Percentiles rank a stretch among this genome's conserved stretches.
Conservation (phyloP, 2,888 invertebrate species). For the Lasioglossum pauxillum region DNA sequence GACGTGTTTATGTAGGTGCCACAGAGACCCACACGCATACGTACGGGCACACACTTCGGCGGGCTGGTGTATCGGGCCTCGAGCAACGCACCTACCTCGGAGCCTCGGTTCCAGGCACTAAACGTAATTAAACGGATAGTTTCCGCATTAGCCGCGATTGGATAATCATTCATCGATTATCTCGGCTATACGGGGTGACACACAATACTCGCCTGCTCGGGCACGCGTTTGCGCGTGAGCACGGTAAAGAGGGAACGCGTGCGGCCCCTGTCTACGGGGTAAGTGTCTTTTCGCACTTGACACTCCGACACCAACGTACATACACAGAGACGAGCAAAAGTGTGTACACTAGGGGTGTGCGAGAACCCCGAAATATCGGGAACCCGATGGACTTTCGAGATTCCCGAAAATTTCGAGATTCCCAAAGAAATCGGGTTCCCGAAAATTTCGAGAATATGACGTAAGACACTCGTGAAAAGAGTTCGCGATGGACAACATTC, state of each 20-base stretch:
- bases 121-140: constrained; percentile 84
- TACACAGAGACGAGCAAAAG: no score
- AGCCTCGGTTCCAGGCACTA: constrained; percentile 78
- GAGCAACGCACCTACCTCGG: constrained; percentile 64
- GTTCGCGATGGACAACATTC: no score
- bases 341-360: no score
- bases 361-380: no score
- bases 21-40: constrained; percentile 15
- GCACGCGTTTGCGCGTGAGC: not conserved
- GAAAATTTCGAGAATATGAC: no score
- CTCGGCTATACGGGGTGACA: constrained; percentile 72
- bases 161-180: constrained; percentile 84
- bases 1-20: not conserved
- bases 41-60: not conserved
- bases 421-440: no score
- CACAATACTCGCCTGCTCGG: constrained; percentile 65
- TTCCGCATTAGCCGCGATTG: constrained; percentile 84
- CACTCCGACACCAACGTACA: not conserved
- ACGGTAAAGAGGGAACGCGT: not conserved
- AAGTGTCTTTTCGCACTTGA: constrained; percentile 9
- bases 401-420: no score
- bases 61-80: constrained; percentile 44
- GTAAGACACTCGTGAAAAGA: no score
- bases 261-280: not conserved
- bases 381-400: no score